Conservation (phyloP, 2,888 invertebrate species). For the Biston stratarius region DNA sequence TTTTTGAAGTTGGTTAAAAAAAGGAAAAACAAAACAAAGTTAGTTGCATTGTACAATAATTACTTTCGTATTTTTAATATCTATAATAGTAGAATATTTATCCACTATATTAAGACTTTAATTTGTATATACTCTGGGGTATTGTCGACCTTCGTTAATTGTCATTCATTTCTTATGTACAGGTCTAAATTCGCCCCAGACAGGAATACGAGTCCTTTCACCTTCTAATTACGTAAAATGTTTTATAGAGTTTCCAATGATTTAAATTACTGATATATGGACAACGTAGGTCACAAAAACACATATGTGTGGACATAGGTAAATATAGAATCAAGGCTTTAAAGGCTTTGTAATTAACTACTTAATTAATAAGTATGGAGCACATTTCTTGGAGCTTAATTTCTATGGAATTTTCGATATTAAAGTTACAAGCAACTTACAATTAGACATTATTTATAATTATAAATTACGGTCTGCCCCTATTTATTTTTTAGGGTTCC, state of each 20-base stretch:
- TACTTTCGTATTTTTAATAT: too few relatives aligned
- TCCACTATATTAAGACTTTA: neutral
- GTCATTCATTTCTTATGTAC: conserved; percentile 31
- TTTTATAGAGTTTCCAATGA: neutral
- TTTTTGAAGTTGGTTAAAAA: too few relatives aligned
- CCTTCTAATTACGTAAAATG: conserved; percentile 8
- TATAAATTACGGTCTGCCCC: too few relatives aligned
- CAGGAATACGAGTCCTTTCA: conserved; percentile 8
- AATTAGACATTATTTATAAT: too few relatives aligned
- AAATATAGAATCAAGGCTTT: neutral
- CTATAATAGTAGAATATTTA: neutral
- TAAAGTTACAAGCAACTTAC: neutral
- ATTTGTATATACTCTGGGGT: conserved; percentile 9
- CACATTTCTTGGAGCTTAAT: neutral
- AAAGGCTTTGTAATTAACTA: conserved; percentile 1
- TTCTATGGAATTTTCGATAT: neutral
- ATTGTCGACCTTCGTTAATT: conserved; percentile 27
- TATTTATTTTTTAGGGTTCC: too few relatives aligned
- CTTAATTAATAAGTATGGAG: too few relatives aligned
- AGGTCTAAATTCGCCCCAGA: conserved; percentile 9
- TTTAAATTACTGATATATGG: neutral
- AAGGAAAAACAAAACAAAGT: too few relatives aligned
- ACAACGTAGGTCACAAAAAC: neutral
- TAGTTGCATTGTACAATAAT: too few relatives aligned
- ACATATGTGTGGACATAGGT: too few relatives aligned